Conservation (phyloP, 2,113 vertebrate species). For the Zosterops japonicus region DNA sequence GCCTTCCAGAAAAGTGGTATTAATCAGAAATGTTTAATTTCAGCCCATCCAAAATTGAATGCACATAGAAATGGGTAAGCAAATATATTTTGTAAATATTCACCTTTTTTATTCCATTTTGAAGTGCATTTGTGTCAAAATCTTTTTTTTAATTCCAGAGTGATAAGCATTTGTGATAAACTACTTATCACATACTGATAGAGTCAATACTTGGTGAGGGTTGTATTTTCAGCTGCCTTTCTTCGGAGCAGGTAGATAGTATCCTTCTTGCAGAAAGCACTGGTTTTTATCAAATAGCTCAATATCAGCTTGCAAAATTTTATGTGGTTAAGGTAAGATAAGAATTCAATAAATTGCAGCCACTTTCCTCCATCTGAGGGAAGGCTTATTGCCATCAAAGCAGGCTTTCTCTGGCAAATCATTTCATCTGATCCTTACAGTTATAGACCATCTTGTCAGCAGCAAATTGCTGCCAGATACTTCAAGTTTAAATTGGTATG, state of each 20-base stretch:
- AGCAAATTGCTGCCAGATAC: not conserved
- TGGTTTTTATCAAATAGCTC: not conserved
- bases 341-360: not conserved
- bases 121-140: not conserved
- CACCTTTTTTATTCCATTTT: not conserved
- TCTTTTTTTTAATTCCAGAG: too few relatives aligned
- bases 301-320: not conserved
- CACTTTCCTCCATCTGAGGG: not conserved
- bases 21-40: not conserved
- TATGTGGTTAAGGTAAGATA: not conserved
- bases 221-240: not conserved
- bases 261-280: not conserved
- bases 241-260: not conserved
- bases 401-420: not conserved
- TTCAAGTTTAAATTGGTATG: not conserved
- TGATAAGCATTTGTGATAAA: not conserved
- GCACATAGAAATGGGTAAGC: not conserved
- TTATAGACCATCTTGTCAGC: not conserved
- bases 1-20: not conserved
- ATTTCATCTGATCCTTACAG: not conserved
- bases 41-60: not conserved
- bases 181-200: not conserved
- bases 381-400: not conserved
- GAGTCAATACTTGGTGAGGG: not conserved
- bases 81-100: not conserved